These are phyloP conservation scores for Poeciliopsis infans DNA, from an alignment of 2,797 vertebrate species.

Conservation along the genomic window DNA sequence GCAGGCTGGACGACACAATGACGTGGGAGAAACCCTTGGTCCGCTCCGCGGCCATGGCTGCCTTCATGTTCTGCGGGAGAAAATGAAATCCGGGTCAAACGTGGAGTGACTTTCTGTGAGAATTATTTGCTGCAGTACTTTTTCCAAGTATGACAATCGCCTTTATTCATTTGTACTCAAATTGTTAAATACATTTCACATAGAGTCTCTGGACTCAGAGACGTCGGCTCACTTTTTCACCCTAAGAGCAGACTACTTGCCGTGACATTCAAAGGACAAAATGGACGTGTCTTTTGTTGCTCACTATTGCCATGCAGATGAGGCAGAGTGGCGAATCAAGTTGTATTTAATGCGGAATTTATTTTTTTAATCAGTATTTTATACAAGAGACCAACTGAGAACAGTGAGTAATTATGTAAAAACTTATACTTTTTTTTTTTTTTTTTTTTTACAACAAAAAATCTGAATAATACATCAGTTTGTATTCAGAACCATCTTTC, in stretches of 20 bases:
- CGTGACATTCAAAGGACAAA: not conserved
- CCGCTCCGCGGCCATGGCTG: conserved; percentile 86
- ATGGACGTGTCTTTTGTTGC: not conserved
- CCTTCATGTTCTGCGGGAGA: conserved; percentile 85
- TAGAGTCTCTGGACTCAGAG: not conserved
- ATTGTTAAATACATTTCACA: not conserved
- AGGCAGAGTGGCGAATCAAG: not conserved
- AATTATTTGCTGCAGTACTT: not conserved
- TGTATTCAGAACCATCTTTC: not conserved
- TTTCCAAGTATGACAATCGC: not conserved
- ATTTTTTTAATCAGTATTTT: not conserved
- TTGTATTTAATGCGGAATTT: not conserved
- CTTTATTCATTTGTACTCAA: not conserved
- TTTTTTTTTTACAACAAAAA: not conserved
- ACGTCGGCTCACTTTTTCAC: not conserved
- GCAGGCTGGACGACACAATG: conserved; percentile 89
- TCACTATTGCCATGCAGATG: not conserved
- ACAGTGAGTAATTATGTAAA: not conserved
- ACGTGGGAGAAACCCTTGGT: conserved; percentile 96
- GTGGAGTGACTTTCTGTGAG: too few relatives aligned
- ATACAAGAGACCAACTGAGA: not conserved
- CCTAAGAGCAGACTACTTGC: not conserved
- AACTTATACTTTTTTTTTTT: not conserved
- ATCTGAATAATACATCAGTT: not conserved
- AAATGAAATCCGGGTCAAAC: not conserved